Conservation (phyloP, 2,888 invertebrate genomes). For the Crematogaster levior region DNA sequence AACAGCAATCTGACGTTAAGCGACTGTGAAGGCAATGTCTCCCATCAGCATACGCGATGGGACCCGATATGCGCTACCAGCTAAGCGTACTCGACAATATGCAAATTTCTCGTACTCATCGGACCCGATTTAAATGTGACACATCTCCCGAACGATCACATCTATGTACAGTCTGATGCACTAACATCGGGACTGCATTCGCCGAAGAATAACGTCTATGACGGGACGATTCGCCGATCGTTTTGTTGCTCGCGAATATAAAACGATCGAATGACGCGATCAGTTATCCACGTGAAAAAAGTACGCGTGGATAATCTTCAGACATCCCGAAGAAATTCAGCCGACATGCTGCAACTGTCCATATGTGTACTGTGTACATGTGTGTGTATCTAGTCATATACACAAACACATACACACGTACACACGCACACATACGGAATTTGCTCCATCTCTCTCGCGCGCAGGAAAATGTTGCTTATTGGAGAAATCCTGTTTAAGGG, state of each 20-base stretch:
- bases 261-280: not conserved
- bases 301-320: not conserved
- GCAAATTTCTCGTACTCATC: constrained; percentile 48
- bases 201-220: not conserved
- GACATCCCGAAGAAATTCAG: not conserved
- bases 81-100: constrained; percentile 38
- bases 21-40: no score
- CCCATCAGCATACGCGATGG: constrained; percentile 32
- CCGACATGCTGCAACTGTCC: not conserved
- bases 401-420: not conserved
- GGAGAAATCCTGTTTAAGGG: constrained; percentile 38
- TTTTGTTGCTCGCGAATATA: not conserved
- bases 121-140: constrained; percentile 42
- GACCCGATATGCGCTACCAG: constrained; percentile 28
- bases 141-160: constrained; percentile 23
- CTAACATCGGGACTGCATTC: not conserved
- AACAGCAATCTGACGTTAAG: no score
- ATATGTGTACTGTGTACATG: not conserved
- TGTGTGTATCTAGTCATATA: not conserved
- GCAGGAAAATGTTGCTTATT: constrained; percentile 12
- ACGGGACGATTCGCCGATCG: not conserved
- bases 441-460: no score
- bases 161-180: constrained; percentile 7
- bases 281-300: not conserved
- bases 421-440: not conserved